Conservation (phyloP, 2,797 vertebrate genomes). For the Enteromius unitaeniatus region DNA sequence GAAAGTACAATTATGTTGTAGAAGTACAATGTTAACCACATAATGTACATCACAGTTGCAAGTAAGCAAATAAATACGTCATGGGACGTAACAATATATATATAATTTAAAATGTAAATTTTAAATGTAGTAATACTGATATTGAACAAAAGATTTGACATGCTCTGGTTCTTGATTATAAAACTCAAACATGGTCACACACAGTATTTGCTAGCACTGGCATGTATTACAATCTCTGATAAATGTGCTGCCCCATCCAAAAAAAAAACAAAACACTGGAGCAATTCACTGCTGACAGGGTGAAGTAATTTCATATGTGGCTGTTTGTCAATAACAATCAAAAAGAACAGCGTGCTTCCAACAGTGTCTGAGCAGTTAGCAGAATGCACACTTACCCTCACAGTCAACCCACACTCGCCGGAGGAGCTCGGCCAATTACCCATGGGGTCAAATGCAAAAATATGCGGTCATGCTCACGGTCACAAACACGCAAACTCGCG, state of each 20-base stretch:
- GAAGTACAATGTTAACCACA: too few species aligned
- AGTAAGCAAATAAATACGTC: too few species aligned
- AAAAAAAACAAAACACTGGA: neutral
- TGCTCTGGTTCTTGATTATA: neutral
- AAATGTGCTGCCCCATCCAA: neutral
- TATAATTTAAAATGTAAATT: neutral
- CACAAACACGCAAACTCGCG: neutral
- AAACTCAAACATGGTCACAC: neutral
- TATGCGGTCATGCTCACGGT: conserved; percentile 1
- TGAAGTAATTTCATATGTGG: neutral
- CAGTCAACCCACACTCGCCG: conserved; percentile 23
- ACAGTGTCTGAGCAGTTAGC: conserved; percentile 30
- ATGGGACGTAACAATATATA: too few species aligned
- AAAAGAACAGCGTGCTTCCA: neutral
- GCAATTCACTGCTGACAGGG: neutral
- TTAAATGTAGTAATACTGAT: neutral
- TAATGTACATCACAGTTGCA: too few species aligned
- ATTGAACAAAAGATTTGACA: neutral
- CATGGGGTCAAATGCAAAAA: conserved; percentile 19
- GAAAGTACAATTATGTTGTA: too few species aligned
- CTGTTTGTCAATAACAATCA: conserved; percentile 16
- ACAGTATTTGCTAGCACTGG: neutral
- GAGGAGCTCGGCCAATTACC: conserved; percentile 8
- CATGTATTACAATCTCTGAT: neutral
- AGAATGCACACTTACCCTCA: conserved; percentile 9